phyloP scores from a whole-genome alignment of 2,113 vertebrate species.

The Butorides virescens region DNA sequence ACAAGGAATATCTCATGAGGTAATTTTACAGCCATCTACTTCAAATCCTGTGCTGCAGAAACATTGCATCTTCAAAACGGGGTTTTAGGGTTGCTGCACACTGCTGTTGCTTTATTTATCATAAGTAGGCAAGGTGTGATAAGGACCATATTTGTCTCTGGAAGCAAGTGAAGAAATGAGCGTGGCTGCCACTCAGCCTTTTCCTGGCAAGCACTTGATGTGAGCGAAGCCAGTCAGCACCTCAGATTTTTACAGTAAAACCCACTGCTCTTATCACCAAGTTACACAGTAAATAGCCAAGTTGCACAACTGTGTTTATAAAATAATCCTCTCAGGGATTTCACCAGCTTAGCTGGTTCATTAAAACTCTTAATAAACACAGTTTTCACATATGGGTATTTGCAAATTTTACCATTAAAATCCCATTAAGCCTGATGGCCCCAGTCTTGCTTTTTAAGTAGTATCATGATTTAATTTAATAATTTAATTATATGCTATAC shows the following conservation, averaged over 20 bases:
- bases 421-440: not conserved
- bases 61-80: not conserved
- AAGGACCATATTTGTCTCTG: not conserved
- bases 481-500: not conserved
- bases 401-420: constrained; percentile 23
- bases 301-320: not conserved
- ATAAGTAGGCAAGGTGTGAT: not conserved
- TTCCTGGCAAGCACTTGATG: not conserved
- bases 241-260: constrained; percentile 28
- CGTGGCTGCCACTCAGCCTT: not conserved
- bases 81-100: not conserved
- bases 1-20: not conserved
- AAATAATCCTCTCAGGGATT: constrained; percentile 22
- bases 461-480: not conserved
- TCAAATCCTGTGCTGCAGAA: not conserved
- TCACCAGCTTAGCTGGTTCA: not conserved
- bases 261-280: not conserved
- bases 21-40: not conserved
- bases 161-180: not conserved
- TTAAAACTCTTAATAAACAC: not conserved
- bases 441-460: not conserved
- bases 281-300: constrained; percentile 4
- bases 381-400: not conserved
- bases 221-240: not conserved
- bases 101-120: not conserved